Base-by-base conservation (phyloP, 2,888 invertebrate genomes). In the Orthosia gothica region DNA sequence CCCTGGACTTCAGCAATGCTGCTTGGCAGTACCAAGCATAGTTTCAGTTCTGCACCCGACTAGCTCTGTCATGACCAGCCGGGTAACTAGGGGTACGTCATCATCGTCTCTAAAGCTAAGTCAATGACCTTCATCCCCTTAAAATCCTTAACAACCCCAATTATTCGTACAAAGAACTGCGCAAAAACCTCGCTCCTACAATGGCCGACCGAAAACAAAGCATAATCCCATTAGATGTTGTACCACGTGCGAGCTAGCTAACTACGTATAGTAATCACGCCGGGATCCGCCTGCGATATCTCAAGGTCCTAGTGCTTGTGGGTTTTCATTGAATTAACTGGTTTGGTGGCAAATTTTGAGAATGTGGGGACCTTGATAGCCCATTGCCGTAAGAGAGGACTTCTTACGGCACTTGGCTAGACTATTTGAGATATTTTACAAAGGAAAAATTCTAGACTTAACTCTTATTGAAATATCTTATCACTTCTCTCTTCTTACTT, bases 291-390 rank as follows among this genome's bases (percentile, higher is more conserved):
- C 63, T 70, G 65, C 47, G 62, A 49, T 76, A 59, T 70, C 62
- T 81, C 86, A 88, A 87, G 86, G 84, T 70, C 66, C 73, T 74
- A 68, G 64, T 65, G 54, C 84, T 89, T 89, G 87, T 83, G 70
- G 84, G 90, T 70, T 85, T 89, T 89, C 89, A 80, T 74, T 70
- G 61, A 86, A 86, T 85, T 84, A 76, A 67, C 12, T 32, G 64
- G 66, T 66, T 83, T 68, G 69, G 52, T 55, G 11, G 40, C 32
- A 18, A n/a, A 7, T 5, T 65, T 65, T 69, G 32, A 62, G 26
- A 26, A 32, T 20, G 2, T 65, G n/a, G 16, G 40, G 45, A 23
- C 49, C 5, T 70, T 47, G 23, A 63, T 32, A 15, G 5, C 40
- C 40, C 20, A 15, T 5, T 20, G 7, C 40, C 16, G n/a, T 57